Evolutionary conservation across 2,888 invertebrate species (phyloP).

Genomic region (Epistrophe eligans): DNA sequence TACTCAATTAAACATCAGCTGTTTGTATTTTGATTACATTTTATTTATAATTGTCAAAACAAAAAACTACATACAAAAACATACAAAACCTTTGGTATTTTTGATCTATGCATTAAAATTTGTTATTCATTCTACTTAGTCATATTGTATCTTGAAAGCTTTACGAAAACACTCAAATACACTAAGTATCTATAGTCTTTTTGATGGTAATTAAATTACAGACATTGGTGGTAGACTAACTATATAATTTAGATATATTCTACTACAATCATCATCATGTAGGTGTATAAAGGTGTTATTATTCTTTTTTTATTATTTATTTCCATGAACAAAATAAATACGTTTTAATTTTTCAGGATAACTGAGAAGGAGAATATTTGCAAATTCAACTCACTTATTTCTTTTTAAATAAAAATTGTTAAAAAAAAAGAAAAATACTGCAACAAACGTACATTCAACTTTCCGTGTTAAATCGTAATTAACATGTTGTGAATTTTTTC

Average conservation of each 20-base stretch:
- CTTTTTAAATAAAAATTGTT: neutral
- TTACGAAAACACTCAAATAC: neutral
- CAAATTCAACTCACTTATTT: neutral
- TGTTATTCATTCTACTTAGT: constrained; percentile 5
- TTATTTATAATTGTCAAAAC: neutral
- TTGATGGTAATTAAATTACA: neutral
- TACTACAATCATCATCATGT: neutral
- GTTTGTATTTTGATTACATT: constrained; percentile 5
- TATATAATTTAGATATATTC: neutral
- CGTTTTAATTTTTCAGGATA: constrained; percentile 33
- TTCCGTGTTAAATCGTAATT: constrained; percentile 46
- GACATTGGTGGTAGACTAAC: neutral
- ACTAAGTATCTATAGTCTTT: neutral
- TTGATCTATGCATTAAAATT: neutral
- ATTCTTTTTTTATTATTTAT: neutral
- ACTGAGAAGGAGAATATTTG: constrained; percentile 1
- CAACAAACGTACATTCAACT: constrained; percentile 17
- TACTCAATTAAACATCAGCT: neutral
- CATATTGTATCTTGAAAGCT: constrained; percentile 11
- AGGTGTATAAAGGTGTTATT: neutral
- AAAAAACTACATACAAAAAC: neutral
- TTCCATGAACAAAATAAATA: constrained; percentile 1
- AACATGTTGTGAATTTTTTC: constrained; percentile 31
- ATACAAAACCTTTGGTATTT: neutral
- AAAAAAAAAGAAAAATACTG: neutral